Evolutionary conservation across 2,113 vertebrate genomes (phyloP).

Genomic region (Ginglymostoma cirratum): DNA sequence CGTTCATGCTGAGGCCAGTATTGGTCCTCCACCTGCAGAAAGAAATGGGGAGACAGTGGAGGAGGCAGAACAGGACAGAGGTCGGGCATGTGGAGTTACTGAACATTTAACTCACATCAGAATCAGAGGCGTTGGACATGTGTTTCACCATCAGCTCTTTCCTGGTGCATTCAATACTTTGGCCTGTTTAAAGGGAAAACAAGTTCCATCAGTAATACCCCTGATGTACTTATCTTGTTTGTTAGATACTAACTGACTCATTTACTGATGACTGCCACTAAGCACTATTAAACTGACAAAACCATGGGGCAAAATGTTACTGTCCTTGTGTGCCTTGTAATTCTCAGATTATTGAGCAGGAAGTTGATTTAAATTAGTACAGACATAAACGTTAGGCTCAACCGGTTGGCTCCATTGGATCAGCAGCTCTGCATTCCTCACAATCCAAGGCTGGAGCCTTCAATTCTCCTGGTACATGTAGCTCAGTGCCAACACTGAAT

Average conservation of each 20-base stretch:
- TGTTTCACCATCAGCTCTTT: constrained; percentile 17
- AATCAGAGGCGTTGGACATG: background rate
- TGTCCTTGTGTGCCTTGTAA: background rate
- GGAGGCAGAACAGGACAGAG: background rate
- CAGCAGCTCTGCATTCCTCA: background rate
- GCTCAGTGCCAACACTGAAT: background rate
- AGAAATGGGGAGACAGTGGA: too few species aligned
- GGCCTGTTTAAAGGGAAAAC: background rate
- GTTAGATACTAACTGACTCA: background rate
- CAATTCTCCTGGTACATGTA: background rate
- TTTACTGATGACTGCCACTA: background rate
- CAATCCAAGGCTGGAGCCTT: background rate
- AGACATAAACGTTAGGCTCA: background rate
- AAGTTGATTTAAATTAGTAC: background rate
- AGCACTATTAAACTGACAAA: background rate
- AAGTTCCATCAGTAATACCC: background rate
- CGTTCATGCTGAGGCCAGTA: too few species aligned
- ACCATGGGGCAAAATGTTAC: background rate
- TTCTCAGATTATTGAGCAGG: background rate
- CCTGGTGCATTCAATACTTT: background rate
- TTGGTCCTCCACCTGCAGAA: background rate
- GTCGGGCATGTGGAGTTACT: background rate
- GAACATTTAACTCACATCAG: background rate
- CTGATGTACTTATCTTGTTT: background rate
- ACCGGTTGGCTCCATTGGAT: background rate